phyloP scores from a whole-genome alignment of 2,888 invertebrate species.

The Callosobruchus maculatus region DNA sequence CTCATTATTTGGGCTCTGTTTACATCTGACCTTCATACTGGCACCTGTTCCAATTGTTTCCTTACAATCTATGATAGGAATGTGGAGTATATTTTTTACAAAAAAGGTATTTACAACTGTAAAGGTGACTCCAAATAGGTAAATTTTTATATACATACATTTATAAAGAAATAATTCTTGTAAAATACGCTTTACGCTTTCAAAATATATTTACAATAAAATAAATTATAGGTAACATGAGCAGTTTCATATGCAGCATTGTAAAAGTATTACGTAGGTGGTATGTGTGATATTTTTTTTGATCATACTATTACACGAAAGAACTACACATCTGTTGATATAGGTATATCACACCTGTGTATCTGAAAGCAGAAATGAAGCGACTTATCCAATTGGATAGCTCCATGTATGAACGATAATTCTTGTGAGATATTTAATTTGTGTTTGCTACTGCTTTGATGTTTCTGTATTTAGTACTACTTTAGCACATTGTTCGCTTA shows the following conservation, averaged over 20 bases:
- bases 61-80: constrained; percentile 23
- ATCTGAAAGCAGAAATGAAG: no score
- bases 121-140: constrained; percentile 10
- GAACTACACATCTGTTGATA: no score
- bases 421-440: no score
- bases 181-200: neutral
- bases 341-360: no score
- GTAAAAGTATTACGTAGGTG: neutral
- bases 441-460: no score
- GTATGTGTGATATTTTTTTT: no score
- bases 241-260: constrained; percentile 2
- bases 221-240: neutral
- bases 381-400: no score
- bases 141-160: constrained; percentile 6
- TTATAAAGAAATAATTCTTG: neutral
- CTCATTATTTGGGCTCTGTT: constrained; percentile 21
- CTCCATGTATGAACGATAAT: no score
- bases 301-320: no score
- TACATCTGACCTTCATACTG: constrained; percentile 35
- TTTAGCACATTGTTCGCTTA: no score
- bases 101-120: constrained; percentile 19
- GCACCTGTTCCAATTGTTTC: constrained; percentile 31
- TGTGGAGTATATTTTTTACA: constrained; percentile 15
- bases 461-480: no score
- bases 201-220: neutral